Evolutionary conservation across 92 coral and sea anemone species (phyloP), one percentile per base, ranked within the genome.

Genomic region (Porites rus): DNA sequence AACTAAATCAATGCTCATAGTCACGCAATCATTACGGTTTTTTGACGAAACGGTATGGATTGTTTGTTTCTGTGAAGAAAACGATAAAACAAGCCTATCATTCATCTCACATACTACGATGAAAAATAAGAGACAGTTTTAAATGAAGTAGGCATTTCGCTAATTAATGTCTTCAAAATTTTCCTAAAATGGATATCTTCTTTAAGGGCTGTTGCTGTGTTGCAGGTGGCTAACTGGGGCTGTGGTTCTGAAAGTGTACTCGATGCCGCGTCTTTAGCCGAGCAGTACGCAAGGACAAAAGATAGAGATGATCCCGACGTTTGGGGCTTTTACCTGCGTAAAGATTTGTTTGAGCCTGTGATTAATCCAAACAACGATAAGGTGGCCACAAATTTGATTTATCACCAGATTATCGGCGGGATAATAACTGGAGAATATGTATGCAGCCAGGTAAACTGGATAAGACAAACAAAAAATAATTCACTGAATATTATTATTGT

Each of bases 141-240:
- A 38, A 38, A 38, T 38, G 46, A 38, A 10, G 10, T 10, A 31
- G 17, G 22, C 54, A 11, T 4, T 53, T 19, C 10, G 10, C 46
- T 38, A 38, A 28, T 28, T 28, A 28, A 28, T 28, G 31, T 28
- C 31, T 28, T 28, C 31, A 28, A 28, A 28, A 28, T 4, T 38
- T 38, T 38, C 46, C 46, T 38, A 4, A 38, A 38, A 38, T 38
- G 46, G 46, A 38, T 38, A 38, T 38, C 46, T 38, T 38, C 46
- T 38, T 38, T 38, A 38, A 28, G 21, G 8, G 5, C 28, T 20
- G 61, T 51, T 63, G 8, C 59, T 66, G 14, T 67, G 66, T 4
- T 71, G 18, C 64, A 96, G 99, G 90, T 92, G 12, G 84, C 92
- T 58, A 96, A 89, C 91, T 93, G 97, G 96, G 99, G 99, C 14